phyloP scores from a whole-genome alignment of 2,797 vertebrate genomes.

The Xiphophorus birchmanni region DNA sequence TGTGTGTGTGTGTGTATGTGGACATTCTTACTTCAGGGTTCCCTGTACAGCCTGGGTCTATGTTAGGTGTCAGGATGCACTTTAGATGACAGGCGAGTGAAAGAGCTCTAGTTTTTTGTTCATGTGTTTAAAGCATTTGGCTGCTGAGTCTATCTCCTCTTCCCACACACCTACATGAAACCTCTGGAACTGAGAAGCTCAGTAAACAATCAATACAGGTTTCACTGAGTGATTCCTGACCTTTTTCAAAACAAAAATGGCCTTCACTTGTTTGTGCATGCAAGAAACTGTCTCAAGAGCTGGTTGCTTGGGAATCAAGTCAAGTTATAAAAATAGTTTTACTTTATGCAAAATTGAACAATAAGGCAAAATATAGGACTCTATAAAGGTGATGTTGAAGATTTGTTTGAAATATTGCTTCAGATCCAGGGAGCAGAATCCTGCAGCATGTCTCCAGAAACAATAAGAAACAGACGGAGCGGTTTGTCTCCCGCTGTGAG shows the following conservation, averaged over 20 bases:
- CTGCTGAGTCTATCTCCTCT: too few species aligned
- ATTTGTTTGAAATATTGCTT: not conserved
- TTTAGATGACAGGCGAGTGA: conserved; percentile 16
- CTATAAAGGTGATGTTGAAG: not conserved
- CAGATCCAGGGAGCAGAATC: not conserved
- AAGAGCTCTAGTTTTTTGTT: conserved; percentile 42
- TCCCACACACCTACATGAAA: conserved; percentile 13
- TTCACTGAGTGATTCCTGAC: conserved; percentile 11
- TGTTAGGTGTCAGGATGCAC: conserved; percentile 30
- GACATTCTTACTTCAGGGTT: not conserved
- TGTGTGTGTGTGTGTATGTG: not conserved
- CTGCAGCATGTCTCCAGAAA: not conserved
- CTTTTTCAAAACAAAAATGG: not conserved
- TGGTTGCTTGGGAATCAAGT: not conserved
- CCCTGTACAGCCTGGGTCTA: not conserved
- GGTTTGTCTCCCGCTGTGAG: not conserved
- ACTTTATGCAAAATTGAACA: not conserved
- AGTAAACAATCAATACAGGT: conserved; percentile 18
- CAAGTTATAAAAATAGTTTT: not conserved
- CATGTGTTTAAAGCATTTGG: conserved; percentile 38
- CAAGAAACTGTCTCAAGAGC: not conserved
- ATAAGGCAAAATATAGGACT: not conserved
- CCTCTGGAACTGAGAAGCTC: conserved; percentile 15
- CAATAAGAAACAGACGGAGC: not conserved
- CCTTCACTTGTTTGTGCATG: not conserved